Conservation (phyloP, 2,113 vertebrate genomes). For the Rousettus leschenaultii region DNA sequence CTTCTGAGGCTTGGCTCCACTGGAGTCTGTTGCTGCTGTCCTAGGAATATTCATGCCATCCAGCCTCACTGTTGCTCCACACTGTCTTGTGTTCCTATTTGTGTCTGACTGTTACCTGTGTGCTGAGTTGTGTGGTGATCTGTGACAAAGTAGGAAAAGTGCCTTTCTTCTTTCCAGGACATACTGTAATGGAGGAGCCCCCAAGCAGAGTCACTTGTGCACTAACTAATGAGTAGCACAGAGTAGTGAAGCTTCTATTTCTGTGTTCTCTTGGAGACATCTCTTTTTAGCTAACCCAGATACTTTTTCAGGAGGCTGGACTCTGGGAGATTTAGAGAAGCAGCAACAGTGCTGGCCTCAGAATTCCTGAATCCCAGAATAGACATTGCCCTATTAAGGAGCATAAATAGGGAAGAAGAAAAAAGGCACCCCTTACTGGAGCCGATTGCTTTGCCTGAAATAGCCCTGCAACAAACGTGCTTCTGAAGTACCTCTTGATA, state of each 20-base stretch:
- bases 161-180: neutral
- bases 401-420: neutral
- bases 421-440: neutral
- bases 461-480: constrained; percentile 26
- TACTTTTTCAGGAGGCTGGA: accelerated
- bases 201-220: neutral
- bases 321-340: neutral
- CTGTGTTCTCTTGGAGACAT: neutral
- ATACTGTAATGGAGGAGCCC: neutral
- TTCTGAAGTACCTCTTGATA: constrained; percentile 58
- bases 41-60: neutral
- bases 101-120: neutral
- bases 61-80: neutral
- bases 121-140: neutral
- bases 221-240: too few species aligned
- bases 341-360: neutral
- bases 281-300: neutral
- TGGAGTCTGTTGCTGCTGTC: neutral
- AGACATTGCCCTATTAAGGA: neutral
- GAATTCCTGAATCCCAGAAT: neutral
- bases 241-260: neutral
- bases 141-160: neutral
- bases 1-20: neutral
- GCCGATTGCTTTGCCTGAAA: constrained; percentile 24
- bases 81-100: neutral